Evolutionary conservation across 2,888 invertebrate species (phyloP).

Genomic region (Amiota communis): DNA sequence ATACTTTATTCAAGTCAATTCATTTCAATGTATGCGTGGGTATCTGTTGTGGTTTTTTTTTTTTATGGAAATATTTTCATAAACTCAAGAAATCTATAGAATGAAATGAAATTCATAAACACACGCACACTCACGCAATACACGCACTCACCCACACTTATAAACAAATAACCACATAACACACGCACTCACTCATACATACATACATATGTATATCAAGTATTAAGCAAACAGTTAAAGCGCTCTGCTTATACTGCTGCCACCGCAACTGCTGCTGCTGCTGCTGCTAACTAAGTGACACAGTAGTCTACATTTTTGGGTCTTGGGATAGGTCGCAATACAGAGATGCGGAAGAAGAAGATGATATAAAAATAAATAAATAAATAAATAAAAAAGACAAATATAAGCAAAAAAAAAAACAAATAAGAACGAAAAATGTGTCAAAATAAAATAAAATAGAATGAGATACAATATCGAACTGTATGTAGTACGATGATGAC

Average conservation of each 20-base stretch:
- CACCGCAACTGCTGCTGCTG: background rate
- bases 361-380: conserved; percentile 22
- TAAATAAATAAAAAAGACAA: background rate
- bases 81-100: background rate
- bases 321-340: conserved; percentile 54
- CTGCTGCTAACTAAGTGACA: conserved; percentile 17
- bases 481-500: too few relatives aligned
- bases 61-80: conserved; percentile 8
- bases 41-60: background rate
- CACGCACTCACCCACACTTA: background rate
- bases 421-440: too few relatives aligned
- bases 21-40: background rate
- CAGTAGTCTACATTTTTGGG: conserved; percentile 38
- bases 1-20: too few relatives aligned
- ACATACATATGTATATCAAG: background rate
- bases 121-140: background rate
- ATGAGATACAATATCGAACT: too few relatives aligned
- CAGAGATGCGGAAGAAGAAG: background rate
- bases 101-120: conserved; percentile 12
- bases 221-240: background rate
- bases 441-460: too few relatives aligned
- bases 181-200: background rate
- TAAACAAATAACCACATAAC: conserved; percentile 1
- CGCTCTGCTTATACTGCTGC: background rate
- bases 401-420: background rate